These are phyloP conservation scores for Aphelocoma coerulescens DNA, from an alignment of 2,113 vertebrate species.

Conservation along the genomic window DNA sequence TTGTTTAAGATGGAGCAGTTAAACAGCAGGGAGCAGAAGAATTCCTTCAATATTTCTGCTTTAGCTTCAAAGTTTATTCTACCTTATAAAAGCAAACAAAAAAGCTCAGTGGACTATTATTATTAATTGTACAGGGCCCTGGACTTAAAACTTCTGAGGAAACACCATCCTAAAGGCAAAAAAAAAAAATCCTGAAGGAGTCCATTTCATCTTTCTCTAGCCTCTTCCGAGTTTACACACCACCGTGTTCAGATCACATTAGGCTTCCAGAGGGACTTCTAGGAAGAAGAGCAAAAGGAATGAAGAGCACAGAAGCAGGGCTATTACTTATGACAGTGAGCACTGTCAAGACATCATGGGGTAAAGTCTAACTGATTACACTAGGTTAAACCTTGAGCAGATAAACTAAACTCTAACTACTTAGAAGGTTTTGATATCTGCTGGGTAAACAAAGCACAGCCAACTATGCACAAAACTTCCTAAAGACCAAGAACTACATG, in stretches of 20 bases:
- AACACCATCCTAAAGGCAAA: neutral
- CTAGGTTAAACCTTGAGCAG: neutral
- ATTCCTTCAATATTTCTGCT: neutral
- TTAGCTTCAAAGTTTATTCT: neutral
- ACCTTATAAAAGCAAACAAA: neutral
- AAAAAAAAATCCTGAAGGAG: neutral
- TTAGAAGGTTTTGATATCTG: neutral
- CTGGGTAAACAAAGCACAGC: neutral
- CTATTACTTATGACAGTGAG: neutral
- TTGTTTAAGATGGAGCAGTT: neutral
- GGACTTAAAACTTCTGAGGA: neutral
- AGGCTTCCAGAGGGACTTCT: neutral
- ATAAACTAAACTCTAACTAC: neutral
- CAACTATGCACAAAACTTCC: neutral
- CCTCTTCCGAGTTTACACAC: neutral
- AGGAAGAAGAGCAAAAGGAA: neutral
- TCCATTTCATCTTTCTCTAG: neutral
- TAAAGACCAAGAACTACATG: neutral
- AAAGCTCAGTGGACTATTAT: neutral
- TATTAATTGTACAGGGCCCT: neutral
- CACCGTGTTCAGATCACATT: neutral
- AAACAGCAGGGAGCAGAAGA: neutral
- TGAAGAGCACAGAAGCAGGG: accelerated
- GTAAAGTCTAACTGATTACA: neutral
- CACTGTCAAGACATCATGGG: neutral